phyloP scores from a whole-genome alignment of 2,888 invertebrate species.

The Trichogramma evanescens region DNA sequence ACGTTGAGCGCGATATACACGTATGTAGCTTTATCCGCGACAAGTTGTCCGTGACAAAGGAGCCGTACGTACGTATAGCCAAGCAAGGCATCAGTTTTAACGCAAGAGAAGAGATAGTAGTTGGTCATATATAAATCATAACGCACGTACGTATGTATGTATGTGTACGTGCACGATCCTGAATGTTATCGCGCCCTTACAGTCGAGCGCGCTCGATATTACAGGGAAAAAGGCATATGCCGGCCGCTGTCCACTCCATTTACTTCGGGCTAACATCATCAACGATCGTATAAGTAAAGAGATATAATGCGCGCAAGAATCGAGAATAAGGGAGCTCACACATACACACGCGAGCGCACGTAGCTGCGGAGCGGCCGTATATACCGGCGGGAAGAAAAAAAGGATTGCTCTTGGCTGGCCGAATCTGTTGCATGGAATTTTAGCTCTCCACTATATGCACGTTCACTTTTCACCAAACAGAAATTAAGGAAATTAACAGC shows the following conservation, averaged over 20 bases:
- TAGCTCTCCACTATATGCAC: no score
- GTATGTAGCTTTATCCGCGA: not conserved
- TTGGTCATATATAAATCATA: slow-evolving; percentile 37
- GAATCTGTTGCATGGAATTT: no score
- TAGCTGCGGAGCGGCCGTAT: no score
- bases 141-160: slow-evolving; percentile 13
- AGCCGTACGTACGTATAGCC: not conserved
- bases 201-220: slow-evolving; percentile 32
- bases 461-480: no score
- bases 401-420: no score
- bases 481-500: no score
- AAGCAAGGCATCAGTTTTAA: slow-evolving; percentile 31
- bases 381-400: no score
- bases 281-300: no score
- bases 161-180: slow-evolving; percentile 16
- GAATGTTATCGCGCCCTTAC: slow-evolving; percentile 44
- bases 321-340: no score
- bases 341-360: no score
- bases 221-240: slow-evolving; percentile 39
- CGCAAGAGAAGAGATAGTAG: slow-evolving; percentile 36
- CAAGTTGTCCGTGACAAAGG: not conserved
- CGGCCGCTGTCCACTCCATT: slow-evolving; percentile 49
- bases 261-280: slow-evolving; percentile 26
- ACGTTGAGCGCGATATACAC: not conserved
- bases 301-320: no score